These are phyloP conservation scores for Ceramica pisi DNA, from an alignment of 2,888 invertebrate genomes.

Conservation along the genomic window DNA sequence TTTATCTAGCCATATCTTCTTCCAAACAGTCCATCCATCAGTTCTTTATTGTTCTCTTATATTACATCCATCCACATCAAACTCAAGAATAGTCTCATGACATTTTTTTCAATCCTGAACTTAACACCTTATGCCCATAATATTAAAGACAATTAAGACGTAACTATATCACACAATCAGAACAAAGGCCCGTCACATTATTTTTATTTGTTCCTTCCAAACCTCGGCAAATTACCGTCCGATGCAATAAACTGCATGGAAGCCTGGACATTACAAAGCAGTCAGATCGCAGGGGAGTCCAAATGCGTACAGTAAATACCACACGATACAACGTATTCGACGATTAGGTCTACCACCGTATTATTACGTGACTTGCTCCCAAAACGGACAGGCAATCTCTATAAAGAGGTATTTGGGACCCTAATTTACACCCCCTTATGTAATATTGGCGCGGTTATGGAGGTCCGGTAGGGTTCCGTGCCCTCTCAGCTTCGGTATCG, in stretches of 20 bases:
- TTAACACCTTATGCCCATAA: too few relatives aligned
- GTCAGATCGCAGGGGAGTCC: constrained; percentile 49
- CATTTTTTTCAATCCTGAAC: too few relatives aligned
- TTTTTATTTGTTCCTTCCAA: constrained; percentile 30
- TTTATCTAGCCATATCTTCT: too few relatives aligned
- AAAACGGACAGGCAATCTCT: constrained; percentile 86
- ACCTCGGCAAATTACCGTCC: constrained; percentile 14
- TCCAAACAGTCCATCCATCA: too few relatives aligned
- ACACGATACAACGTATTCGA: constrained; percentile 69
- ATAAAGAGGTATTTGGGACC: constrained; percentile 88
- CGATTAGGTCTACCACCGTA: constrained; percentile 84
- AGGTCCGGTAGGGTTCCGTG: constrained; percentile 75
- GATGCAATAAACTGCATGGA: constrained; percentile 64
- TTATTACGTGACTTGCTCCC: constrained; percentile 87
- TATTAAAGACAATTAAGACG: background rate
- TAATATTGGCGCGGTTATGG: constrained; percentile 86
- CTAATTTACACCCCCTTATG: constrained; percentile 89
- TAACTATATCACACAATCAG: background rate
- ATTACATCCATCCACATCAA: too few relatives aligned
- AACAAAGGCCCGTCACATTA: background rate
- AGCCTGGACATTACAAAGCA: constrained; percentile 45
- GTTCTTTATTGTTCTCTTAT: too few relatives aligned
- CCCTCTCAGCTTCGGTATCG: constrained; percentile 71
- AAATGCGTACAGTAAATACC: constrained; percentile 77
- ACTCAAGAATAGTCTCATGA: too few relatives aligned